A percentile compares a stretch with the other conserved stretches of the same genome.
phyloP scores from a whole-genome alignment of 2,113 vertebrate species.

The Neomonachus schauinslandi region DNA sequence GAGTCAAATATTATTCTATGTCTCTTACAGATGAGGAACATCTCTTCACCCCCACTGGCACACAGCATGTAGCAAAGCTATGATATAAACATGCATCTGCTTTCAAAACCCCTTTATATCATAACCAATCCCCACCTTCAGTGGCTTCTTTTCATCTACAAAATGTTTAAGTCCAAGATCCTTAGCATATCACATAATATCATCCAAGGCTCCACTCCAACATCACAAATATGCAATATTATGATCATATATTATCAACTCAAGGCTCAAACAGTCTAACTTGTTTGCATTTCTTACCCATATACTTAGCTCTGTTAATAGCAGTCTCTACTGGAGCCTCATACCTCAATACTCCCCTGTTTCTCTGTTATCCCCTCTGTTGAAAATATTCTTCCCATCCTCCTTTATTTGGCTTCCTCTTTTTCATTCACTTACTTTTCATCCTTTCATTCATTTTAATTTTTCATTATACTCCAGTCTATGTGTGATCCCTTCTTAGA shows the following conservation, averaged over 20 bases:
- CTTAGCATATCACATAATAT: not conserved
- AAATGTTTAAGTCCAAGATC: not conserved
- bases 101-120: not conserved
- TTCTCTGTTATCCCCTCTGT: not conserved
- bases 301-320: not conserved
- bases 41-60: not conserved
- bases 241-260: not conserved
- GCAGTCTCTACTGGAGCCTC: not conserved
- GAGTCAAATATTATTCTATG: not conserved
- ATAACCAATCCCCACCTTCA: no score
- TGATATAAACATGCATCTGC: not conserved
- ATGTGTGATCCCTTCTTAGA: not conserved
- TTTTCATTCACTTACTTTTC: not conserved
- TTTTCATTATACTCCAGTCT: not conserved
- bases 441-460: not conserved
- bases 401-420: not conserved
- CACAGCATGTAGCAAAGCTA: not conserved
- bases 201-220: not conserved
- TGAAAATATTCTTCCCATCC: not conserved
- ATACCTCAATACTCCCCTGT: accelerated
- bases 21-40: not conserved
- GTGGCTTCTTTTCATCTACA: not conserved
- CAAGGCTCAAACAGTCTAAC: not conserved
- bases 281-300: not conserved
- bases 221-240: not conserved